Evolutionary conservation across 1,140 invertebrate genomes (phyloP).

Genomic region (Atopsyche davidsoni): DNA sequence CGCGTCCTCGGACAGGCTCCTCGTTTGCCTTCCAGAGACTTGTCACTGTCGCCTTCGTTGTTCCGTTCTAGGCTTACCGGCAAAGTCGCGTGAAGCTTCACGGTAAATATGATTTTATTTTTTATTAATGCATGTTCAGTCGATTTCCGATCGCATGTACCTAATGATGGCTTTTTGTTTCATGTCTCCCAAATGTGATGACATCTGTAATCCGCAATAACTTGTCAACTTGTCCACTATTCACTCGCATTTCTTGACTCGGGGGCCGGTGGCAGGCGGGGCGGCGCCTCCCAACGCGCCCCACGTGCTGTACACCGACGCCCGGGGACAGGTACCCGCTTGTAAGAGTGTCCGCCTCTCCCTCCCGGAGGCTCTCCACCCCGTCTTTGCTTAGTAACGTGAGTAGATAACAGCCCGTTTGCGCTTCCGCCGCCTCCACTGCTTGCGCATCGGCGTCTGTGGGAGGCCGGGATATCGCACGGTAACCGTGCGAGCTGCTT

Average conservation of each 20-base stretch:
- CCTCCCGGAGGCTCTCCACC: conserved; percentile 3
- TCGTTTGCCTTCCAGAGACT: conserved; percentile 5
- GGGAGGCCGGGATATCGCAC: too few species aligned
- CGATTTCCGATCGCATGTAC: conserved; percentile 24
- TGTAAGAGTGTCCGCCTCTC: not conserved
- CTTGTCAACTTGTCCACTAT: conserved; percentile 21
- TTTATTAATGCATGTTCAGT: conserved; percentile 24
- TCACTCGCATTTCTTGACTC: conserved; percentile 21
- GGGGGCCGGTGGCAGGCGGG: conserved; percentile 27
- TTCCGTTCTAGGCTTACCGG: conserved; percentile 27
- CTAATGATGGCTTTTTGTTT: conserved; percentile 46
- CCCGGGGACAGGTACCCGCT: conserved; percentile 80
- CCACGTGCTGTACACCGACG: conserved; percentile 92
- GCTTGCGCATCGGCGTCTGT: too few species aligned
- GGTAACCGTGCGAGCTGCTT: too few species aligned
- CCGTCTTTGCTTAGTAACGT: conserved; percentile 26
- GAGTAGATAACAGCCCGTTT: conserved; percentile 22
- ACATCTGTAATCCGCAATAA: conserved; percentile 26
- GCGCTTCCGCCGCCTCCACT: too few species aligned
- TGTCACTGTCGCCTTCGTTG: conserved; percentile 13
- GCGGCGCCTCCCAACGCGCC: conserved; percentile 77
- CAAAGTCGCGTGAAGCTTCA: conserved; percentile 24
- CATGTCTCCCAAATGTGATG: conserved; percentile 48
- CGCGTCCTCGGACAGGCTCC: not conserved
- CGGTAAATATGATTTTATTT: conserved; percentile 29